Evolutionary conservation across 1,140 invertebrate species (phyloP).

Genomic region (Drosophila serrata): DNA sequence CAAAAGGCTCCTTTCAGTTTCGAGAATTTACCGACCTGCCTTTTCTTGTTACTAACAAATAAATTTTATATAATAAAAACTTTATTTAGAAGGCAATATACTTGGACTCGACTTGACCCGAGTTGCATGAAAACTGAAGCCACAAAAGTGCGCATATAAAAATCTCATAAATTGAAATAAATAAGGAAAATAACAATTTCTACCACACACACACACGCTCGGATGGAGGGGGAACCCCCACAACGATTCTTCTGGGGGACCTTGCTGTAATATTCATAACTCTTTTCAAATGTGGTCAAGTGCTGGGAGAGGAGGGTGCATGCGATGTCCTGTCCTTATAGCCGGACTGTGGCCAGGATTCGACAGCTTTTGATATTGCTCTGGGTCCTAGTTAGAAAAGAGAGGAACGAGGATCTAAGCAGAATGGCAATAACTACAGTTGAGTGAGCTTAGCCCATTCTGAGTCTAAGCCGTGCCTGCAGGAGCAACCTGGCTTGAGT

Average conservation of each 20-base stretch:
- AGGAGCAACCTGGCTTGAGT: slow-evolving; percentile 36
- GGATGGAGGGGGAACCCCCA: slow-evolving; percentile 16
- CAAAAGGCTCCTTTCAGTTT: slow-evolving; percentile 13
- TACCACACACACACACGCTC: slow-evolving; percentile 26
- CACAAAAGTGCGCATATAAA: slow-evolving; percentile 78
- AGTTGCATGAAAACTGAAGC: slow-evolving; percentile 44
- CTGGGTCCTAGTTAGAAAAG: background rate
- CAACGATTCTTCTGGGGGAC: slow-evolving; percentile 32
- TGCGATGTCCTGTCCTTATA: slow-evolving; percentile 11
- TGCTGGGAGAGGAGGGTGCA: slow-evolving; percentile 38
- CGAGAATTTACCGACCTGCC: slow-evolving; percentile 13
- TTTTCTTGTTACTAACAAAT: slow-evolving; percentile 37
- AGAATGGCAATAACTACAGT: slow-evolving; percentile 49
- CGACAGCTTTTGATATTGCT: slow-evolving; percentile 60
- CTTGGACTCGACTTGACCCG: slow-evolving; percentile 10
- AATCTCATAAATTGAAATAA: slow-evolving; percentile 83
- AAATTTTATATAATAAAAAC: slow-evolving; percentile 40
- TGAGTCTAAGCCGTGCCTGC: slow-evolving; percentile 33
- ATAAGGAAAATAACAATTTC: slow-evolving; percentile 81
- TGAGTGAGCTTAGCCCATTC: slow-evolving; percentile 48
- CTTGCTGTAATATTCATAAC: slow-evolving; percentile 79
- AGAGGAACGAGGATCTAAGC: slow-evolving; percentile 6
- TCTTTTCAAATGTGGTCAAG: slow-evolving; percentile 84
- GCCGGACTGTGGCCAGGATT: slow-evolving; percentile 45
- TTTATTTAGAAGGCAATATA: slow-evolving; percentile 66